Base-by-base conservation (phyloP, 2,888 invertebrate species). In the Shargacucullia verbasci region DNA sequence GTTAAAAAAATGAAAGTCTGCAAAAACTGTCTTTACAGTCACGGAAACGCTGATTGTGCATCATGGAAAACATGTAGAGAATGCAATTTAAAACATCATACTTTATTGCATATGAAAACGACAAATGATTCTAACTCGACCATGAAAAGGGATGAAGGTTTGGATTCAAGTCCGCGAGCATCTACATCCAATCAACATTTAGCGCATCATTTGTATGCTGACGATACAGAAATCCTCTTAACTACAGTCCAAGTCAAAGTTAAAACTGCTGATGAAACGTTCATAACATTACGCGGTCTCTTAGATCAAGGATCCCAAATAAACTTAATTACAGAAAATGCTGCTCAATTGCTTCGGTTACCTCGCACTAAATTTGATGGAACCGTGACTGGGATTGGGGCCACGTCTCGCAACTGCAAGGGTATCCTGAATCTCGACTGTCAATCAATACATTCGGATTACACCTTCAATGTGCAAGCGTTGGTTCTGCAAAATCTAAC, bases 11-110 rank as follows among this genome's bases (percentile, higher is more conserved):
- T 52, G 9, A 34, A 52, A 31, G 14, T 44, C 6, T 53, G 53
- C 45, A 39, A 53, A 53, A 53, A 53, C 27, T 53, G 53, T 25
- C 14, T 53, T 11, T 45, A 53, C 45, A 44, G 45, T 25, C 53
- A 53, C 11, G 53, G 45, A 1, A 39, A 33, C 39, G 38, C 12
- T 8, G 13, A 7, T n/a, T 53, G 53, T 20, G 45, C 9, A 29
- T 53, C 53, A 3, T n/a, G 13, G 10, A 53, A 53, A 33, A 25
- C 38, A 10, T 45, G 53, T 34, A 9, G 37, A 1, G 37, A 53
- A 53, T 53, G 52, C 25, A 41, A 50, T 31, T 39, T 13, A 3
- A 49, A 49, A 20, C 48, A 49, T 49, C 38, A 49, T 10, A 40
- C 48, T 2, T 31, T 49, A 33, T 49, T 49, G 15, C 48, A 49